Conservation (phyloP, 2,113 vertebrate genomes). For the Pithys albifrons region DNA sequence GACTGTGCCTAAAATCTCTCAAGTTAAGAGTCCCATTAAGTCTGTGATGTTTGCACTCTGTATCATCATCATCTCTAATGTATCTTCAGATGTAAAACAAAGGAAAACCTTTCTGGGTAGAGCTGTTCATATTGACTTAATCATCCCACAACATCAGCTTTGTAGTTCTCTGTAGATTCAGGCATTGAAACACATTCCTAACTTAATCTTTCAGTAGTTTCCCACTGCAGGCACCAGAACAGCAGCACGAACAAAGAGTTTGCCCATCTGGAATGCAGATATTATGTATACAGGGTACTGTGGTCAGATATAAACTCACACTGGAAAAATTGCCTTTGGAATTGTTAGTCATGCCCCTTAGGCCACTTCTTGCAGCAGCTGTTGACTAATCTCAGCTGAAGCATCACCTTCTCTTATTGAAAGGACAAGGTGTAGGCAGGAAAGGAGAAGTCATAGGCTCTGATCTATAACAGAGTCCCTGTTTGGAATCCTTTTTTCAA, state of each 20-base stretch:
- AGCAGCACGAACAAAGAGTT: not conserved
- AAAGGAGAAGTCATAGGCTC: not conserved
- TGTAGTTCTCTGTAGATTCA: not conserved
- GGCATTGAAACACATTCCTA: not conserved
- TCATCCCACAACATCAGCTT: not conserved
- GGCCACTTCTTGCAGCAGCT: not conserved
- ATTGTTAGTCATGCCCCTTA: not conserved
- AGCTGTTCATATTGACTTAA: not conserved
- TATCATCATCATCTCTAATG: not conserved
- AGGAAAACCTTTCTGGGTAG: not conserved
- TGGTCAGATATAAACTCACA: not conserved
- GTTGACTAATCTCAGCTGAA: not conserved
- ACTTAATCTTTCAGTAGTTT: not conserved
- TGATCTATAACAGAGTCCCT: not conserved
- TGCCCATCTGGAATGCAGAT: not conserved
- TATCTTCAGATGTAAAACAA: constrained; percentile 1
- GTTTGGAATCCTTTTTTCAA: not conserved
- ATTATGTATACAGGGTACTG: not conserved
- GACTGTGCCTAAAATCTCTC: not conserved
- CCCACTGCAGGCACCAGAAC: not conserved
- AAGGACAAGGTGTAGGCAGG: not conserved
- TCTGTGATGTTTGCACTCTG: not conserved
- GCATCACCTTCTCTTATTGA: not conserved
- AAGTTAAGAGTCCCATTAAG: not conserved
- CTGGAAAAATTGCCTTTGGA: not conserved